Evolutionary conservation across 2,113 vertebrate species (phyloP).

Genomic region (Arenaria interpres): DNA sequence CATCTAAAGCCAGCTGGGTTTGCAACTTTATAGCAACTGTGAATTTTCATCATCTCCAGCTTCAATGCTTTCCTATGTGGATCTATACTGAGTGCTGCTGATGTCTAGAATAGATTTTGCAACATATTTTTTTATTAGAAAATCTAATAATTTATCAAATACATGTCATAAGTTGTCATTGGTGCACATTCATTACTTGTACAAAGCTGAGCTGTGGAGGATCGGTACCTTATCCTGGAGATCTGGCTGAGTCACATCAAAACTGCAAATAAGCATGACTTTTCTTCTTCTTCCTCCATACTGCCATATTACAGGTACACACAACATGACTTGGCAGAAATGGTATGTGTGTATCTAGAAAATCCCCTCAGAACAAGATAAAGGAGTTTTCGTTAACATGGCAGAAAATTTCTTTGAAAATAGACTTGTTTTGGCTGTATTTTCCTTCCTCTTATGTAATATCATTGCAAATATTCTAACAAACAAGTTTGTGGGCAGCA

Average conservation of each 20-base stretch:
- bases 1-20: not conserved
- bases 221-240: not conserved
- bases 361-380: not conserved
- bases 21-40: not conserved
- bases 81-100: not conserved
- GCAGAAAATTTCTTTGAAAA: not conserved
- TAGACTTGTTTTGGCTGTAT: not conserved
- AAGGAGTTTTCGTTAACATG: not conserved
- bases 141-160: not conserved
- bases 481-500: not conserved
- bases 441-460: not conserved
- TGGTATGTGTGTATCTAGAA: not conserved
- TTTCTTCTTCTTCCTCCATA: not conserved
- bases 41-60: not conserved
- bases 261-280: not conserved
- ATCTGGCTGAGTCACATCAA: not conserved
- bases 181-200: not conserved
- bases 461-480: not conserved
- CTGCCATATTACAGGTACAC: not conserved
- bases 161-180: not conserved
- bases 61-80: not conserved
- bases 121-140: not conserved
- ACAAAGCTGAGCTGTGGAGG: not conserved
- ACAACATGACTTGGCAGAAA: not conserved
- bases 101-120: not conserved